A percentile compares a stretch with the other conserved stretches of the same genome.
phyloP scores from a whole-genome alignment of 2,888 invertebrate species.

The Caenorhabditis sp. region DNA sequence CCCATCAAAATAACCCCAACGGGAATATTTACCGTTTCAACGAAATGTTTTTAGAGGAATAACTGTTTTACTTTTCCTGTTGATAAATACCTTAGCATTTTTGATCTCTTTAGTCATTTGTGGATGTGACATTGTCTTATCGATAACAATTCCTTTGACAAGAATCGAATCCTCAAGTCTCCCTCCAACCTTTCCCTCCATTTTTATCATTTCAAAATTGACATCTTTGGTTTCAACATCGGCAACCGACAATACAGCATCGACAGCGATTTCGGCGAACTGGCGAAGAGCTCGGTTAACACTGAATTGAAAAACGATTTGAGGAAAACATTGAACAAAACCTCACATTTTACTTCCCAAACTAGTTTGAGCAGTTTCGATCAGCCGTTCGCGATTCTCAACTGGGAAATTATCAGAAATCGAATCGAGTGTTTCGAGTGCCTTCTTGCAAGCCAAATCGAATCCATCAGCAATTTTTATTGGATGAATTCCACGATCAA shows the following conservation, averaged over 20 bases:
- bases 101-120: conserved; percentile 89
- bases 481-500: conserved; percentile 97
- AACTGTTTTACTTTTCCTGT: background rate
- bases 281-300: conserved; percentile 94
- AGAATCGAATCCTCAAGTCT: conserved; percentile 94
- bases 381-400: conserved; percentile 83
- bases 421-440: conserved; percentile 77
- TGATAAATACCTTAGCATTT: conserved; percentile 48
- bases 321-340: no score
- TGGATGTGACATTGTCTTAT: conserved; percentile 86
- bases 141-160: conserved; percentile 94
- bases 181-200: conserved; percentile 92
- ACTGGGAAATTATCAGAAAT: conserved; percentile 90
- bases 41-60: background rate
- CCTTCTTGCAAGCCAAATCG: conserved; percentile 88
- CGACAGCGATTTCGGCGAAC: conserved; percentile 98
- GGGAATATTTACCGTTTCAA: no score
- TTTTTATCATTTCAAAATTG: conserved; percentile 98
- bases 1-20: no score
- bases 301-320: no score
- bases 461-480: conserved; percentile 98
- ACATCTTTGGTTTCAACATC: conserved; percentile 92
- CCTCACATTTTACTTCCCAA: conserved; percentile 91
- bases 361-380: conserved; percentile 96
- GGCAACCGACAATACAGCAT: conserved; percentile 94